These are phyloP conservation scores for Coremacera marginata DNA, from an alignment of 2,888 invertebrate species.

Conservation along the genomic window DNA sequence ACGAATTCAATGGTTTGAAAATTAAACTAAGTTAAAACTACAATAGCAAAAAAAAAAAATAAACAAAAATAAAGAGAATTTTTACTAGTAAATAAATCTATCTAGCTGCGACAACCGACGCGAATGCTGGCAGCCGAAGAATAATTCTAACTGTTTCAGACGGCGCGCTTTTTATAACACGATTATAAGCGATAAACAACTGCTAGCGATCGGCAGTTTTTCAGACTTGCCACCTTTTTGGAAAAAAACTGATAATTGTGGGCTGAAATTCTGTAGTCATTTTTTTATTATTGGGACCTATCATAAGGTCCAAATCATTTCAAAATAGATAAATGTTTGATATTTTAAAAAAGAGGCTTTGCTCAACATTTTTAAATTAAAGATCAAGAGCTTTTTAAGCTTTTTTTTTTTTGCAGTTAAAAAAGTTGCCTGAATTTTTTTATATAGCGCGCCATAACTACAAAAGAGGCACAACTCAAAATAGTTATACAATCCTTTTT, in stretches of 20 bases:
- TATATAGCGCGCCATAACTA: no score
- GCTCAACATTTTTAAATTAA: no score
- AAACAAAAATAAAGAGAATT: neutral
- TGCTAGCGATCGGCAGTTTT: neutral
- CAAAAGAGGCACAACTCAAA: no score
- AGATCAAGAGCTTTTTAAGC: no score
- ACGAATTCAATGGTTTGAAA: neutral
- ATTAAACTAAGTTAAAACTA: neutral
- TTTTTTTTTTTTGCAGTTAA: no score
- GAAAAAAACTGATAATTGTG: neutral
- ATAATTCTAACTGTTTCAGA: constrained; percentile 56
- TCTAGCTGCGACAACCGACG: constrained; percentile 33
- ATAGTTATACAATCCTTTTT: no score
- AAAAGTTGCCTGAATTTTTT: no score
- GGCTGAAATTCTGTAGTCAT: neutral
- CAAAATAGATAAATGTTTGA: no score
- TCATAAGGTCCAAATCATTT: no score
- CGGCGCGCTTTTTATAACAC: constrained; percentile 40
- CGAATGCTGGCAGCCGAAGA: constrained; percentile 55
- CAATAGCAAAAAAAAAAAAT: neutral
- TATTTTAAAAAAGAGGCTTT: no score
- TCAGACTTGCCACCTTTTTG: neutral
- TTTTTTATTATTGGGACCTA: neutral
- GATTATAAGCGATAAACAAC: constrained; percentile 7
- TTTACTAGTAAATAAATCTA: constrained; percentile 15